Conservation (phyloP, 2,113 vertebrate genomes). For the Anoura caudifer region DNA sequence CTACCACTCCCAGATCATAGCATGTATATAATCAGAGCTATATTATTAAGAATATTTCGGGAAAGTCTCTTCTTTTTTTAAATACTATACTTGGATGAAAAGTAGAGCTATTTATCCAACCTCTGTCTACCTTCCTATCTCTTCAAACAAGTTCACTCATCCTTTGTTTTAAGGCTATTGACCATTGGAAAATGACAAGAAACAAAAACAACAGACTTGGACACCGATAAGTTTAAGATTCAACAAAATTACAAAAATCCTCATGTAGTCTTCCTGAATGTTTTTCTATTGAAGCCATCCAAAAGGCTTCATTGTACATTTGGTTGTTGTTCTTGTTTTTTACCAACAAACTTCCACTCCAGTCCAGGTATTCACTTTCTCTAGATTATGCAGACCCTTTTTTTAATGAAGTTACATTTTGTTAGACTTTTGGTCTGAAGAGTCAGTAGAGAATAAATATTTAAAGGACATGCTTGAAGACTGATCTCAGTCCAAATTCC, state of each 20-base stretch:
- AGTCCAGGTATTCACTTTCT: not conserved
- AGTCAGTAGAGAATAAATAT: not conserved
- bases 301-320: not conserved
- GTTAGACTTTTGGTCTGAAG: not conserved
- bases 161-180: not conserved
- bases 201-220: not conserved
- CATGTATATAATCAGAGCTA: not conserved
- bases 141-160: not conserved
- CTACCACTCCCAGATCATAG: not conserved
- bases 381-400: not conserved
- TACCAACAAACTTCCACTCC: not conserved
- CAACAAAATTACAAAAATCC: not conserved
- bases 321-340: not conserved
- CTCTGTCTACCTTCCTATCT: not conserved
- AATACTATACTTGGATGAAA: not conserved
- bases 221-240: not conserved
- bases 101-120: not conserved
- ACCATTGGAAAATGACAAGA: not conserved
- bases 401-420: not conserved
- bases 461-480: not conserved
- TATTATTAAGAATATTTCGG: not conserved
- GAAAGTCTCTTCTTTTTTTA: not conserved
- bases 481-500: not conserved
- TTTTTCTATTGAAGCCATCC: not conserved
- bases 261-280: not conserved